Percentiles rank a stretch among this genome's conserved stretches.
Conservation (phyloP, 2,797 vertebrate genomes). For the Tachyglossus aculeatus region DNA sequence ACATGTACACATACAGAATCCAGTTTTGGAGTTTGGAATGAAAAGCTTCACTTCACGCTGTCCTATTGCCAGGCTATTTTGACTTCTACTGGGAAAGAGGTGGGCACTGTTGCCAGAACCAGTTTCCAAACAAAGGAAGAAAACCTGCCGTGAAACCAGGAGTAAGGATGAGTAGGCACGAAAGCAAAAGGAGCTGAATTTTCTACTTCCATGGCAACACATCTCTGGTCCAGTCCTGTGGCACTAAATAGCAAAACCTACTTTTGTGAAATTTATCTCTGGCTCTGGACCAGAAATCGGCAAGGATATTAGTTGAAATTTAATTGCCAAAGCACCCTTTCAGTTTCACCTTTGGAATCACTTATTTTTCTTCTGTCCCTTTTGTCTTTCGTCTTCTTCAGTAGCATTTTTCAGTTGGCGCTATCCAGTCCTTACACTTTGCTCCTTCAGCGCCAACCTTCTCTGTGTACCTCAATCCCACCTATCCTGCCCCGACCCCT, state of each 20-base stretch:
- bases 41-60: slow-evolving; percentile 36
- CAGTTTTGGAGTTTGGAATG: slow-evolving; percentile 44
- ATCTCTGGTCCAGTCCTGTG: background rate
- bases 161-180: background rate
- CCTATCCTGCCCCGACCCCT: no score
- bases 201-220: slow-evolving; percentile 34
- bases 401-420: no score
- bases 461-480: no score
- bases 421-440: no score
- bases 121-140: slow-evolving; percentile 19
- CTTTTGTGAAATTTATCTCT: background rate
- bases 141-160: background rate
- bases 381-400: slow-evolving; percentile 4
- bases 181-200: slow-evolving; percentile 3
- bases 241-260: background rate
- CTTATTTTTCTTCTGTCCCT: background rate
- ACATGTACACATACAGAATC: background rate
- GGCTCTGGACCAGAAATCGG: background rate
- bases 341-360: background rate
- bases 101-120: slow-evolving; percentile 8
- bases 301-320: background rate
- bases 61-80: slow-evolving; percentile 24
- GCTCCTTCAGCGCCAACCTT: no score
- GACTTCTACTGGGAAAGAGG: slow-evolving; percentile 8
- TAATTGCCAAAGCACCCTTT: background rate